Evolutionary conservation across 2,113 vertebrate species (phyloP).

Genomic region (Motacilla tschutschensis): DNA sequence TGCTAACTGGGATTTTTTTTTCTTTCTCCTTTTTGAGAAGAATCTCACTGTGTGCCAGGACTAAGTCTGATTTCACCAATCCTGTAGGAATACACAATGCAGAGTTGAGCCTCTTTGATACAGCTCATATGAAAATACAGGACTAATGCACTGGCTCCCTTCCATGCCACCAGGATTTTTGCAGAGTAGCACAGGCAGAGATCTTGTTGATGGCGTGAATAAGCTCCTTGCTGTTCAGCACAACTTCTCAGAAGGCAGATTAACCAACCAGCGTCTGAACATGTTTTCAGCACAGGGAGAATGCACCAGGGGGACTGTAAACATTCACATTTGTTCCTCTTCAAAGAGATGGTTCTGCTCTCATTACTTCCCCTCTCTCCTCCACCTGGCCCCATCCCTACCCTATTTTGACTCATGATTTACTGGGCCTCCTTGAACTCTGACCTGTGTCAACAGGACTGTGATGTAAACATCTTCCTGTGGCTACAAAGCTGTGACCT

Average conservation of each 20-base stretch:
- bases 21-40: background rate
- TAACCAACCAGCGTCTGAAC: constrained; percentile 12
- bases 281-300: constrained; percentile 21
- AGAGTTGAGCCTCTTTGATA: background rate
- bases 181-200: background rate
- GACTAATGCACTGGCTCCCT: background rate
- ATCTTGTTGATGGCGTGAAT: background rate
- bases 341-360: constrained; percentile 44
- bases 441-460: constrained; percentile 33
- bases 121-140: background rate
- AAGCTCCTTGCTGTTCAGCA: constrained; percentile 9
- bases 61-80: background rate
- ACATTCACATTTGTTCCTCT: constrained; percentile 53
- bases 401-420: constrained; percentile 54
- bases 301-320: constrained; percentile 22
- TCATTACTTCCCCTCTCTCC: constrained; percentile 26
- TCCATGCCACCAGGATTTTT: background rate
- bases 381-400: background rate
- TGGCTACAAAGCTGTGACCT: constrained; percentile 35
- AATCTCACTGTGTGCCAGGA: background rate
- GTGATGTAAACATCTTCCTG: constrained; percentile 39
- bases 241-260: constrained; percentile 24
- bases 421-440: constrained; percentile 65
- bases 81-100: background rate
- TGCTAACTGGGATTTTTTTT: background rate